Conservation (phyloP, 1,140 invertebrate species). For the Archivesica marissinica region DNA sequence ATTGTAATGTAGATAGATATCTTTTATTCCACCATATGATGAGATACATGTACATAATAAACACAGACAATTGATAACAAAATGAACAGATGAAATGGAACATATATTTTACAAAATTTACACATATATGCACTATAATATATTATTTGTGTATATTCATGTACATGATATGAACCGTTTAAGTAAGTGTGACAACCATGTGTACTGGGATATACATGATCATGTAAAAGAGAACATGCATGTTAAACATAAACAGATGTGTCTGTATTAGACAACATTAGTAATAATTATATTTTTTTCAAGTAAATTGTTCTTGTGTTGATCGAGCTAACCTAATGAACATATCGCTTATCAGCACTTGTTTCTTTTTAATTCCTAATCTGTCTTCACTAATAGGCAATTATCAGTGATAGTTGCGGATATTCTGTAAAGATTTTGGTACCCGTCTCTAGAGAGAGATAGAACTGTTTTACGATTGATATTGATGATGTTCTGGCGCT, state of each 20-base stretch:
- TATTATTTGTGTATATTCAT: too few species aligned
- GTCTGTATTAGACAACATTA: neutral
- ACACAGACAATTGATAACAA: too few species aligned
- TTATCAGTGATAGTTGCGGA: slow-evolving; percentile 22
- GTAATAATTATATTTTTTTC: neutral
- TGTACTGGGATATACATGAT: neutral
- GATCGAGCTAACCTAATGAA: neutral
- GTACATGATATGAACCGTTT: too few species aligned
- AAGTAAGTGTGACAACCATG: too few species aligned
- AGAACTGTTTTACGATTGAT: slow-evolving; percentile 19
- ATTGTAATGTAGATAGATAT: too few species aligned
- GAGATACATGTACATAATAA: too few species aligned
- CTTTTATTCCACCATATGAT: too few species aligned
- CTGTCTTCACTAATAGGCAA: slow-evolving; percentile 54
- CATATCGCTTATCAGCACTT: slow-evolving; percentile 34
- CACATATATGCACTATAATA: too few species aligned
- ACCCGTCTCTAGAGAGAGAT: neutral
- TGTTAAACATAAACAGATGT: slow-evolving; percentile 13
- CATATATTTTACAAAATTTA: too few species aligned
- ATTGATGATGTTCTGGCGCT: neutral
- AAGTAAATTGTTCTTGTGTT: neutral
- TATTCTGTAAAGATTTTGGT: neutral
- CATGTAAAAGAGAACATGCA: neutral
- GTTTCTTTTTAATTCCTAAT: slow-evolving; percentile 30
- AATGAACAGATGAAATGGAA: too few species aligned